Base-by-base conservation (phyloP, 1,140 invertebrate species). In the Drosophila aff. region DNA sequence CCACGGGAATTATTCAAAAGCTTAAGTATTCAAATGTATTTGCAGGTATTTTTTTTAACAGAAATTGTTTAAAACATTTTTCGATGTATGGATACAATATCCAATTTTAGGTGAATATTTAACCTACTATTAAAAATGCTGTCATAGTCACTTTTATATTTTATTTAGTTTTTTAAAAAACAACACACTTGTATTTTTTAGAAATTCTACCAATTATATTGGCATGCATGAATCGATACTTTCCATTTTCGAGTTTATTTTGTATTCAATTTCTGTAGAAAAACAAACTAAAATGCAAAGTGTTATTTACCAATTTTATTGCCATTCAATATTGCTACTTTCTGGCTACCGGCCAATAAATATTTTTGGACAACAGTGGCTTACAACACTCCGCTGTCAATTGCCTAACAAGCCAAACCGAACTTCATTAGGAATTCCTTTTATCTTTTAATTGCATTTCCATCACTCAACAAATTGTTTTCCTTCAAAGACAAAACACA, bases 361-460 rank as follows among this genome's bases (percentile, higher is more conserved):
- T 49, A 46, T n/a, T 11, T 43, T 26, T 13, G 21, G 18, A 11
- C 16, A 33, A 41, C 36, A 41, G 36, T 36, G 23, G 28, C 52
- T 41, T 21, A 16, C 49, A 64, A 47, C 41, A 44, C 33, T 46
- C 50, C 9, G 16, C 36, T 50, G 53, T 67, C 67, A 53, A 69
- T 67, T 52, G 46, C 38, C 31, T 36, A 49, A 68, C 65, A 33
- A 49, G 15, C 4, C 21, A n/a, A 40, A 18, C 7, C 13, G 40
- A 62, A 69, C 28, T 16, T 43, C 15, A 33, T 57, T 31, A 49
- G 18, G 18, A 10, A 38, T 63, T 74, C 47, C 58, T 13, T 61
- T 73, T 59, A 47, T 62, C 31, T 58, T 59, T 46, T 85, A 75
- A 78, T 85, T 85, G 64, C 60, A 74, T 71, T 81, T 65, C 16